A percentile compares a stretch with the other conserved stretches of the same genome.
Conservation (phyloP, 2,888 invertebrate genomes). For the Alentia gelatinosa region DNA sequence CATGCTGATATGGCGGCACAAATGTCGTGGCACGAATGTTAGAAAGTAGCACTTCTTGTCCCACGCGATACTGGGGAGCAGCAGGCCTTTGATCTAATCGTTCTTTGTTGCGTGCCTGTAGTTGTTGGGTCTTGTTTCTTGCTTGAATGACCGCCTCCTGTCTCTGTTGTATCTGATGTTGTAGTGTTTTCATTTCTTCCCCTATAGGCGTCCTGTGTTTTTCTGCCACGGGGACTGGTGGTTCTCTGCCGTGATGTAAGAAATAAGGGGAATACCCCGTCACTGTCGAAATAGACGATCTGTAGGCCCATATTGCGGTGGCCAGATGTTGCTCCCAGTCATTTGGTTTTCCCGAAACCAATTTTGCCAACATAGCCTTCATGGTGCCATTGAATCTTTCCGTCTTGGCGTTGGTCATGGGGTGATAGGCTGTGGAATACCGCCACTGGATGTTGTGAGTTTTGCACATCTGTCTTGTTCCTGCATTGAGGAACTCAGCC, state of each 20-base stretch:
- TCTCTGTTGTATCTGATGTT: neutral
- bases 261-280: neutral
- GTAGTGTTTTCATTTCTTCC: neutral
- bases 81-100: neutral
- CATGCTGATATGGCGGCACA: neutral
- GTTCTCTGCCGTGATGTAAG: neutral
- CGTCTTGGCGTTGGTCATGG: neutral
- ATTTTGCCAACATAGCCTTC: neutral
- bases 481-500: neutral
- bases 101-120: neutral
- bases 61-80: neutral
- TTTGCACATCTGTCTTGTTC: neutral
- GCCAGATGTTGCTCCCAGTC: neutral
- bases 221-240: neutral
- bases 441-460: neutral
- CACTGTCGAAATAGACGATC: neutral
- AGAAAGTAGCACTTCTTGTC: neutral
- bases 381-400: neutral
- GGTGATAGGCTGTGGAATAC: neutral
- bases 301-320: neutral
- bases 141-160: no score
- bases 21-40: neutral
- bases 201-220: neutral
- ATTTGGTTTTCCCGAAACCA: neutral
- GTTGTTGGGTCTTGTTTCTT: neutral